phyloP scores from a whole-genome alignment of 2,113 vertebrate genomes.

The Dromas ardeola region DNA sequence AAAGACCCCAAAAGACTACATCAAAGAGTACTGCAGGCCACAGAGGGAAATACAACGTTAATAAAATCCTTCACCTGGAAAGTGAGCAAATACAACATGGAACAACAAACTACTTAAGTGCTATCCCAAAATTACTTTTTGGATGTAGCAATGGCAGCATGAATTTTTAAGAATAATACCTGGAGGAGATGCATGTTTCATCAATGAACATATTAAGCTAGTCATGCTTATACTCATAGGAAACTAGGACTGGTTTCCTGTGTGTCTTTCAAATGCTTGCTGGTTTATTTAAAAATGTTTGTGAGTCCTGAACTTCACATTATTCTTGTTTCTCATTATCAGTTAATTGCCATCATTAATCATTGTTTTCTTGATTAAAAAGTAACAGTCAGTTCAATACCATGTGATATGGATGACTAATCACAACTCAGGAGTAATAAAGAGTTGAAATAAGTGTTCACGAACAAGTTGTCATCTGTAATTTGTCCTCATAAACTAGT shows the following conservation, averaged over 20 bases:
- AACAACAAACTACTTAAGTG: background rate
- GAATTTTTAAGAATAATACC: background rate
- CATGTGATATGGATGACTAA: slow-evolving; percentile 60
- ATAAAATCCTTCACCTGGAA: background rate
- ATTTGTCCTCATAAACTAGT: slow-evolving; percentile 65
- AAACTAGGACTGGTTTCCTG: background rate
- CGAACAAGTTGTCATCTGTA: slow-evolving; percentile 52
- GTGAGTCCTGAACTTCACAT: slow-evolving; percentile 33
- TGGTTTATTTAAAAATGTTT: slow-evolving; percentile 43
- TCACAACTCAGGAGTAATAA: slow-evolving; percentile 64
- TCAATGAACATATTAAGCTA: background rate
- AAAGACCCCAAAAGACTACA: background rate
- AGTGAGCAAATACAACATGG: background rate
- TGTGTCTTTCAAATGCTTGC: background rate
- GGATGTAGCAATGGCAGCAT: background rate
- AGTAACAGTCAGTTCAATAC: slow-evolving; percentile 60
- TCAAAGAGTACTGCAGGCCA: background rate
- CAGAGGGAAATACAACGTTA: background rate
- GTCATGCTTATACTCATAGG: background rate
- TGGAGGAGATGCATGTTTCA: background rate
- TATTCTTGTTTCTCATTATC: slow-evolving; percentile 59
- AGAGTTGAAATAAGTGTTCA: slow-evolving; percentile 58
- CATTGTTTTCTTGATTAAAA: slow-evolving; percentile 69
- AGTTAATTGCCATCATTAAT: slow-evolving; percentile 68
- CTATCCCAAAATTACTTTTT: background rate